A percentile compares a stretch with the other conserved stretches of the same genome.
These are phyloP conservation scores for Marcusenius ussheri DNA, from an alignment of 2,113 vertebrate genomes.

Conservation along the genomic window DNA sequence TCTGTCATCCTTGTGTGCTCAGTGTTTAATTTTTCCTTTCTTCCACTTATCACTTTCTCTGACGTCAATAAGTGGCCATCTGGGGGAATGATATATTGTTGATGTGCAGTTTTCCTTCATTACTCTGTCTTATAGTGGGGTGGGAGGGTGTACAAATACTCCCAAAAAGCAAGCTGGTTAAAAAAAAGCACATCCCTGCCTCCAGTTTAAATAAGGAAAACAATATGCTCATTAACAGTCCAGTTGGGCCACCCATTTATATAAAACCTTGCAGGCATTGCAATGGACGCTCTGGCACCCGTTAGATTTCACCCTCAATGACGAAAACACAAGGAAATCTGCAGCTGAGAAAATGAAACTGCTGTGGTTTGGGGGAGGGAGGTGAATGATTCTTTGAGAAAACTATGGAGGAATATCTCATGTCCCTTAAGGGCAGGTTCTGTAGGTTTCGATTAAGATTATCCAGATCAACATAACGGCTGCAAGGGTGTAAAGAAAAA, in stretches of 20 bases:
- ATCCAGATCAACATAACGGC: not conserved
- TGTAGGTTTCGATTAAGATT: conserved; percentile 7
- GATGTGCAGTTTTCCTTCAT: not conserved
- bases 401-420: not conserved
- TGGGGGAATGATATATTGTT: not conserved
- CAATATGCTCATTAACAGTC: conserved; percentile 5
- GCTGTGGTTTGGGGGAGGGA: not conserved
- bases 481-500: not conserved
- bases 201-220: conserved; percentile 1
- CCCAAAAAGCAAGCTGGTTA: not conserved
- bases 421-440: not conserved
- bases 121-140: not conserved
- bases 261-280: conserved; percentile 1
- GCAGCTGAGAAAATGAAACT: not conserved
- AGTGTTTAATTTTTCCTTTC: not conserved
- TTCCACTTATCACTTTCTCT: not conserved
- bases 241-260: not conserved
- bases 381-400: not conserved
- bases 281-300: not conserved
- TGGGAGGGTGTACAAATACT: not conserved
- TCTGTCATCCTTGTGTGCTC: not conserved
- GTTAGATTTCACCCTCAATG: not conserved
- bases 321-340: not conserved
- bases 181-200: not conserved
- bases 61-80: not conserved